A percentile compares a stretch with the other conserved stretches of the same genome.
Conservation (phyloP, 1,140 invertebrate species). For the Eciton burchellii region DNA sequence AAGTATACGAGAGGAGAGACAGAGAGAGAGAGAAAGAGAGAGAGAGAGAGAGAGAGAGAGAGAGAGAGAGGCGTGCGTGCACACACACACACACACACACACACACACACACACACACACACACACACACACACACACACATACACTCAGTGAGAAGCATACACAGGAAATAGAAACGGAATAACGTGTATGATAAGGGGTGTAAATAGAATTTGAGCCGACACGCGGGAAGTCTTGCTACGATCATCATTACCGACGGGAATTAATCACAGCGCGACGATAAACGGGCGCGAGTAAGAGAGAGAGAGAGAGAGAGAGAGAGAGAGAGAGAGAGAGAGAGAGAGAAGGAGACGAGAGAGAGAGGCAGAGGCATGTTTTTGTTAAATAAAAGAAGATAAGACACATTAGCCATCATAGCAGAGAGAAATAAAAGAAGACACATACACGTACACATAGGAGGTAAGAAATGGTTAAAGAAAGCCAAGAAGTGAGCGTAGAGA, state of each 20-base stretch:
- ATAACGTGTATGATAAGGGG: slow-evolving; percentile 63
- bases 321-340: no score
- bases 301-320: no score
- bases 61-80: neutral
- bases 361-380: slow-evolving; percentile 75
- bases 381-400: slow-evolving; percentile 71
- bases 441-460: slow-evolving; percentile 5
- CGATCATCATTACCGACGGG: slow-evolving; percentile 78
- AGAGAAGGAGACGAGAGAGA: neutral
- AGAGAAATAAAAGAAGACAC: neutral
- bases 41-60: no score
- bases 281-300: neutral
- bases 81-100: no score
- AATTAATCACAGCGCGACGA: slow-evolving; percentile 70
- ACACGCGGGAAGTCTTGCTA: slow-evolving; percentile 77
- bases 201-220: slow-evolving; percentile 83
- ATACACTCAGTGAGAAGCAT: neutral
- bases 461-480: slow-evolving; percentile 24
- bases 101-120: slow-evolving; percentile 3
- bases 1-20: neutral
- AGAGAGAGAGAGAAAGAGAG: no score
- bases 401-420: neutral
- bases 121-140: slow-evolving; percentile 13
- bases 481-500: slow-evolving; percentile 70
- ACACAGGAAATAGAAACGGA: slow-evolving; percentile 10